Conservation (phyloP, 2,888 invertebrate genomes). For the Ochropleura plecta region DNA sequence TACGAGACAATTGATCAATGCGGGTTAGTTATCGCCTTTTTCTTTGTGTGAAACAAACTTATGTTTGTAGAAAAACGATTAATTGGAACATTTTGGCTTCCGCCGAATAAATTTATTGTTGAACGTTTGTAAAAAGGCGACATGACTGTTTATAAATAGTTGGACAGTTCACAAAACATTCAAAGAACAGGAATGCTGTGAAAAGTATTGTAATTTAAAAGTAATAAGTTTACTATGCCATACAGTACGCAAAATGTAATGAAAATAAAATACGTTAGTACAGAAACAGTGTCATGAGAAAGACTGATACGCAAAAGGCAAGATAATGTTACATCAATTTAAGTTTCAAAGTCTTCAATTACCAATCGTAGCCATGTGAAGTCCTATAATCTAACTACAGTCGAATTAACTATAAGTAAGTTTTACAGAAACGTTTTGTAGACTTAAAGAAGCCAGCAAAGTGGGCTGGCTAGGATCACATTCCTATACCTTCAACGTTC, state of each 20-base stretch:
- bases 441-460: constrained; percentile 29
- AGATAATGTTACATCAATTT: constrained; percentile 17
- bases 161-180: constrained; percentile 20
- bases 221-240: constrained; percentile 36
- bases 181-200: constrained; percentile 10
- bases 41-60: constrained; percentile 11
- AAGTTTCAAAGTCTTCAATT: constrained; percentile 16
- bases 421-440: constrained; percentile 5
- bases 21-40: constrained; percentile 20
- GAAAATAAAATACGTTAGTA: constrained; percentile 5
- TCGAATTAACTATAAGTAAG: neutral
- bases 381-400: constrained; percentile 4
- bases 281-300: constrained; percentile 30
- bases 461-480: constrained; percentile 26
- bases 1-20: constrained; percentile 47
- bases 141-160: neutral
- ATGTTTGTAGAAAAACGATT: constrained; percentile 6
- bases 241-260: constrained; percentile 28
- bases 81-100: constrained; percentile 19
- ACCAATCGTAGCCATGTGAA: neutral
- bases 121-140: neutral
- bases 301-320: constrained; percentile 20
- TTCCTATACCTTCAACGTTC: constrained; percentile 20
- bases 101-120: constrained; percentile 9
- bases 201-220: constrained; percentile 13